Base-by-base conservation (phyloP, 2,797 vertebrate genomes). In the Hyperoplus immaculatus region DNA sequence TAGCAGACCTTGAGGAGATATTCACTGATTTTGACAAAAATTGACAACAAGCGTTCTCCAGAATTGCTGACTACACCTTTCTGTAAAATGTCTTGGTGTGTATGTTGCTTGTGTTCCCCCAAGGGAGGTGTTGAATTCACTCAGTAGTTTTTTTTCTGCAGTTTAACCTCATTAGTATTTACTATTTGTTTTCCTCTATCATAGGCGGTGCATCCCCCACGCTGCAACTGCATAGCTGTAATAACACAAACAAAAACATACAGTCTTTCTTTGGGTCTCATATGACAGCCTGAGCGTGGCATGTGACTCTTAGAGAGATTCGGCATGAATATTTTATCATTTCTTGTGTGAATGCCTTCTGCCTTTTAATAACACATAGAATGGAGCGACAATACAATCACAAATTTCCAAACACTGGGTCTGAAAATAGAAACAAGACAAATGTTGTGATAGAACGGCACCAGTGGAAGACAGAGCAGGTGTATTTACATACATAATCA, bases 401-500 rank as follows among this genome's bases (percentile, higher is more conserved):
- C 72, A 72, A 72, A 69, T 62, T 84, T 56, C 51, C 62, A 82
- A 86, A 81, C 75, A 55, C n/a, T 42, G 12, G 1, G 1, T 43
- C 62, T 80, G 79, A 75, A 66, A 75, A 79, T 68, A 81, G 78
- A 80, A 83, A 72, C 51, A 65, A 56, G 18, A 39, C 63, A 45
- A 46, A 49, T 67, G 74, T 42, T 75, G 75, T 60, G 68, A 77
- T 87, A 47, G 87, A 75, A 54, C 53, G 66, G 68, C n/a, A 54
- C 16, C 73, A 72, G 78, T 29, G 29, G 53, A 78, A 73, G 80
- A 71, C 42, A 68, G 75, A 79, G 87, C 90, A 89, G 87, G 89
- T 92, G 87, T 84, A 82, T 92, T 88, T 88, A 87, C 77, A 83
- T 87, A 78, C 66, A 49, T 89, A 89, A 90, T 90, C 79, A 87